Conservation (phyloP, 1,140 invertebrate species). For the Diabrotica undecimpunctata region DNA sequence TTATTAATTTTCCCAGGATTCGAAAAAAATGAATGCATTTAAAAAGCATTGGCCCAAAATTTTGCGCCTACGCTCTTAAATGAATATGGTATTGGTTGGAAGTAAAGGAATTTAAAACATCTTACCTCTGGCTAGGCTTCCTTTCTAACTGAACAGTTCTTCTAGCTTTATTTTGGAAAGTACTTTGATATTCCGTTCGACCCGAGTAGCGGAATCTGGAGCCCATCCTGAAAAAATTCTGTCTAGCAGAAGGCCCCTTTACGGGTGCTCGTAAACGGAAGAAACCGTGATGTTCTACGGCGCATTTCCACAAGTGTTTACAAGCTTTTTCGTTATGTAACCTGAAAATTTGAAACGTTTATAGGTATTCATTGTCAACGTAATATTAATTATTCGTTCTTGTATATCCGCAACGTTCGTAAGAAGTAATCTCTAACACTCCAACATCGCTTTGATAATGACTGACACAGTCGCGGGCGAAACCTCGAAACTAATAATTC, state of each 20-base stretch:
- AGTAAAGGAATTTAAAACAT: too few species aligned
- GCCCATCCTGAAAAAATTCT: slow-evolving; percentile 97
- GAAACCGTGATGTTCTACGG: slow-evolving; percentile 98
- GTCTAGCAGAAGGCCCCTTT: slow-evolving; percentile 81
- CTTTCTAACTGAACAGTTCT: slow-evolving; percentile 93
- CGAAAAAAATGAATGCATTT: too few species aligned
- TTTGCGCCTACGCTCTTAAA: too few species aligned
- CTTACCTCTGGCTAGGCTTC: slow-evolving; percentile 88
- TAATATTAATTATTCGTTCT: not conserved
- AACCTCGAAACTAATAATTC: too few species aligned
- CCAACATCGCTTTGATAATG: too few species aligned
- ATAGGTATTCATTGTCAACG: not conserved
- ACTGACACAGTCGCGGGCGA: too few species aligned
- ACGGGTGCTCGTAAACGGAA: slow-evolving; percentile 89
- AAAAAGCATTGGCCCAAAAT: too few species aligned
- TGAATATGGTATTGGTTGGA: too few species aligned
- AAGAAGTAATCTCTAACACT: too few species aligned
- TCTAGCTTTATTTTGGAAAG: slow-evolving; percentile 79
- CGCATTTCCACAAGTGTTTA: slow-evolving; percentile 99
- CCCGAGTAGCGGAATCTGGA: slow-evolving; percentile 92
- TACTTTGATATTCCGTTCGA: slow-evolving; percentile 95
- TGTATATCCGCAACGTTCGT: not conserved
- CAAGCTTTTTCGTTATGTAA: slow-evolving; percentile 95
- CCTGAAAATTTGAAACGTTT: slow-evolving; percentile 50
- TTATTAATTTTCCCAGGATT: too few species aligned